Evolutionary conservation across 2,888 invertebrate genomes (phyloP).

Genomic region (Drosophila formosana): DNA sequence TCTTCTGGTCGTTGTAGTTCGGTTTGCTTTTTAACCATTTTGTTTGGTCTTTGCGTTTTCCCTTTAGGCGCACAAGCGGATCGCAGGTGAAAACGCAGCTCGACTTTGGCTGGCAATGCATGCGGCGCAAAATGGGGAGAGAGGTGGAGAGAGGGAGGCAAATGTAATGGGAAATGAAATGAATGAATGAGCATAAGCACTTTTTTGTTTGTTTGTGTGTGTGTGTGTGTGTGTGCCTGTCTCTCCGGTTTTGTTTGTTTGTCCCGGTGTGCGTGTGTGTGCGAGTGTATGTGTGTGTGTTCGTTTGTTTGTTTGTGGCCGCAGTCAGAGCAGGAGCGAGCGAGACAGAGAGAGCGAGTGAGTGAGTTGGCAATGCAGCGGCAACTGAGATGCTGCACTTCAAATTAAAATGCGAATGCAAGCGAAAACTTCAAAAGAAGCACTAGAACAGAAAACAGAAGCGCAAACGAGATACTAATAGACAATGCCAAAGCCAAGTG

Average conservation of each 20-base stretch:
- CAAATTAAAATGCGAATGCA: constrained; percentile 81
- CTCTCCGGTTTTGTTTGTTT: constrained; percentile 21
- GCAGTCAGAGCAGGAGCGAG: constrained; percentile 48
- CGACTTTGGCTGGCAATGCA: constrained; percentile 52
- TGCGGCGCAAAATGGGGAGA: constrained; percentile 19
- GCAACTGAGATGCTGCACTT: constrained; percentile 75
- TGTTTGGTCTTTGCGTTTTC: constrained; percentile 68
- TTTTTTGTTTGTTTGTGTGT: constrained; percentile 60
- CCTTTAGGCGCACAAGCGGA: constrained; percentile 52
- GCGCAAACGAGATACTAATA: constrained; percentile 81
- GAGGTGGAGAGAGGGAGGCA: constrained; percentile 11
- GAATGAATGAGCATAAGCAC: constrained; percentile 81
- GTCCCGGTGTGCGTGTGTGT: constrained; percentile 11
- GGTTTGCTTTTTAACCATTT: constrained; percentile 79
- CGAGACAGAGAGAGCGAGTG: not conserved
- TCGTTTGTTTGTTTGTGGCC: constrained; percentile 67
- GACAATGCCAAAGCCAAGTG: constrained; percentile 69
- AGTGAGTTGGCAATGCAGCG: constrained; percentile 2
- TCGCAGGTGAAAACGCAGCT: constrained; percentile 45
- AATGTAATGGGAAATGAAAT: constrained; percentile 81
- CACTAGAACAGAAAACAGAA: constrained; percentile 80
- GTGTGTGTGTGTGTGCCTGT: constrained; percentile 24
- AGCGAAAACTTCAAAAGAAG: constrained; percentile 80
- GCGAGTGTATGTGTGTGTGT: constrained; percentile 26
- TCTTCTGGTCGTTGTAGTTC: constrained; percentile 18